A percentile compares a stretch with the other conserved stretches of the same genome.
phyloP scores from a whole-genome alignment of 2,113 vertebrate species.

The Octodon degus region DNA sequence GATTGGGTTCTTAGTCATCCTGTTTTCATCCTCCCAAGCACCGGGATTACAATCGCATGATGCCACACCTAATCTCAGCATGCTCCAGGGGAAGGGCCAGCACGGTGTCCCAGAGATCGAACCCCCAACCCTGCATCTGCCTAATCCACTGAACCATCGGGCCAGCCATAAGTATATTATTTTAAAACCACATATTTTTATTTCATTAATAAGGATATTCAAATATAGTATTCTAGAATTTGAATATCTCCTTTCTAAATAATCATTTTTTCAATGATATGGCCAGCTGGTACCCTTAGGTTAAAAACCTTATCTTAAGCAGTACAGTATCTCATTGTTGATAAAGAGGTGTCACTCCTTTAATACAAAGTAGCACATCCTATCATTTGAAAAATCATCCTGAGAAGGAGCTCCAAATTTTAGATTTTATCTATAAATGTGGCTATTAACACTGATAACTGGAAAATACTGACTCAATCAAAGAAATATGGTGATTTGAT shows the following conservation, averaged over 20 bases:
- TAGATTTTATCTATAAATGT: background rate
- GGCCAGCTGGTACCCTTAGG: background rate
- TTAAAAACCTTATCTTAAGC: conserved; percentile 11
- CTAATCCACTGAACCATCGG: no score
- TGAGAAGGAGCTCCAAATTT: background rate
- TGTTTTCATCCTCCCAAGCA: no score
- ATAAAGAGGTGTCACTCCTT: conserved; percentile 13
- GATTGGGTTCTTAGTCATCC: no score
- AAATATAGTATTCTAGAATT: conserved; percentile 20
- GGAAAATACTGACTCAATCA: conserved; percentile 4
- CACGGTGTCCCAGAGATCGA: no score
- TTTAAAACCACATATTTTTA: background rate
- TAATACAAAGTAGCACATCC: background rate
- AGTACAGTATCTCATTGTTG: background rate
- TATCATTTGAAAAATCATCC: background rate
- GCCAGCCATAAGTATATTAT: background rate
- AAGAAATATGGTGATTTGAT: background rate
- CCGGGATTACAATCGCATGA: no score
- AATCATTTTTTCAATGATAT: background rate
- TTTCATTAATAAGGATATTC: background rate
- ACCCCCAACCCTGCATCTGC: no score
- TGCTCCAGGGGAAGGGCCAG: no score
- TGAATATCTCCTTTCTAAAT: background rate
- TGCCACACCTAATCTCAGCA: no score
- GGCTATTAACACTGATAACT: background rate